Evolutionary conservation across 2,888 invertebrate genomes (phyloP).

Genomic region (Diploptera punctata): DNA sequence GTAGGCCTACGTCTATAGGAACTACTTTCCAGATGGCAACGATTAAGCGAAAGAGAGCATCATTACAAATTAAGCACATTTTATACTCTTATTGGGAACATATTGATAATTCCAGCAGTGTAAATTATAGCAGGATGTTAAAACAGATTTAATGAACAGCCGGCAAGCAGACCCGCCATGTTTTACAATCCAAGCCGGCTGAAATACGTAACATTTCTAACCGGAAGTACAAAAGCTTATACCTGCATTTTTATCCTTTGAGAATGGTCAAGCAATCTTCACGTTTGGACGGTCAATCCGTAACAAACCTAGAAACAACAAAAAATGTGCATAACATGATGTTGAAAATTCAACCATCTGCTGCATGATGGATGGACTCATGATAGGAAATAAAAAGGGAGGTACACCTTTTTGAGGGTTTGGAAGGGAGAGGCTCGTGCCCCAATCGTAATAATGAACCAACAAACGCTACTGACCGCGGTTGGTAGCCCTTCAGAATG

Average conservation of each 20-base stretch:
- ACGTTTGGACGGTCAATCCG: conserved; percentile 23
- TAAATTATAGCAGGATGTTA: too few species aligned
- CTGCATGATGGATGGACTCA: not conserved
- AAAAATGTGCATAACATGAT: conserved; percentile 2
- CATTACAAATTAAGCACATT: too few species aligned
- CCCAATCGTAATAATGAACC: conserved; percentile 4
- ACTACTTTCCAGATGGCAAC: too few species aligned
- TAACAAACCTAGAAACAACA: conserved; percentile 18
- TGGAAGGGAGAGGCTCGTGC: conserved; percentile 1
- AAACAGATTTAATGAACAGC: too few species aligned
- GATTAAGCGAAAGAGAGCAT: too few species aligned
- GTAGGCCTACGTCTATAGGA: too few species aligned
- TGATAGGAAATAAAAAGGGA: not conserved
- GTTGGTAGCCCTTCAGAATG: not conserved
- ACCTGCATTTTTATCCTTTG: too few species aligned
- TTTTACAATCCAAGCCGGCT: not conserved
- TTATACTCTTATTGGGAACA: too few species aligned
- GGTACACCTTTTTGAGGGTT: not conserved
- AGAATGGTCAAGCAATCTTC: conserved; percentile 7
- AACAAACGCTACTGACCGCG: conserved; percentile 13
- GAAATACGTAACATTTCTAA: too few species aligned
- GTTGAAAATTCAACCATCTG: conserved; percentile 8
- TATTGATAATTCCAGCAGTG: too few species aligned
- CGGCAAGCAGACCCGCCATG: not conserved
- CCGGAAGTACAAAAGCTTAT: too few species aligned